Conservation (phyloP, 1,140 invertebrate species). For the Kradibia gibbosae region DNA sequence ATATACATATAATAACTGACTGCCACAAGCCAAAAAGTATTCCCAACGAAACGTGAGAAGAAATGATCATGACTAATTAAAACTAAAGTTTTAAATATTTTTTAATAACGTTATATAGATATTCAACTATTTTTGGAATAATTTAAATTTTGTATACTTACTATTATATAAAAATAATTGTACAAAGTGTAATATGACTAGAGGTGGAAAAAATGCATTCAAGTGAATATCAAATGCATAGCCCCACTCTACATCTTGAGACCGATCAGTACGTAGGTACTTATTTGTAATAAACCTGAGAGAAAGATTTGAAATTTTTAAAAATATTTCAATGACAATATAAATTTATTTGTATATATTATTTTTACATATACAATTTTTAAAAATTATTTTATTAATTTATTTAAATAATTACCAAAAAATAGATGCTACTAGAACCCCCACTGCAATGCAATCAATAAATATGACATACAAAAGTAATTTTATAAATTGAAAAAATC, state of each 20-base stretch:
- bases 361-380: background rate
- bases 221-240: constrained; percentile 99
- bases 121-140: background rate
- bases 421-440: constrained; percentile 89
- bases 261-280: constrained; percentile 83
- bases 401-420: constrained; percentile 80
- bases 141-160: constrained; percentile 70
- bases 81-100: constrained; percentile 74
- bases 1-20: constrained; percentile 96
- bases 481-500: constrained; percentile 84
- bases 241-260: constrained; percentile 96
- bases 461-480: constrained; percentile 95
- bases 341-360: background rate
- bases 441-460: constrained; percentile 93
- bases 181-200: constrained; percentile 94
- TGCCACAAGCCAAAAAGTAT: constrained; percentile 95
- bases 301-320: constrained; percentile 41
- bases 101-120: background rate
- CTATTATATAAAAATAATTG: constrained; percentile 92
- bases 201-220: constrained; percentile 97
- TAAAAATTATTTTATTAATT: constrained; percentile 49
- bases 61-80: constrained; percentile 84
- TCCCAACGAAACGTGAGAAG: constrained; percentile 88
- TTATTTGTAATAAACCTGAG: constrained; percentile 90
- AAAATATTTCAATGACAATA: background rate